These are phyloP conservation scores for Strigamia maritima DNA, from an alignment of 2,888 invertebrate genomes.

Conservation along the genomic window DNA sequence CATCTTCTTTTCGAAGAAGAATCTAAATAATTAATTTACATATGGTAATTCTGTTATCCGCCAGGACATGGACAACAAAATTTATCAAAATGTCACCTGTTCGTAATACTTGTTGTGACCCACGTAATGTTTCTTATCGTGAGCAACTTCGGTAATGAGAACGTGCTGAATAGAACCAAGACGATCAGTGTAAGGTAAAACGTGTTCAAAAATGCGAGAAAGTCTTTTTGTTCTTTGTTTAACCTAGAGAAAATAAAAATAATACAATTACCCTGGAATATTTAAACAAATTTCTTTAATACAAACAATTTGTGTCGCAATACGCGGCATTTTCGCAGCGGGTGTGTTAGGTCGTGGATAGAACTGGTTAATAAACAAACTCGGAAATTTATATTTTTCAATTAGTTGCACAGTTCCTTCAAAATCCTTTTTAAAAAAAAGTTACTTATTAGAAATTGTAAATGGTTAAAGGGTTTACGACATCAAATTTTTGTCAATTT, in stretches of 20 bases:
- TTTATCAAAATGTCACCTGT: slow-evolving; percentile 58
- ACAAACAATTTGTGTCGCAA: slow-evolving; percentile 70
- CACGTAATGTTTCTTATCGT: slow-evolving; percentile 84
- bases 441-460: too few relatives aligned
- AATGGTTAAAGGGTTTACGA: too few relatives aligned
- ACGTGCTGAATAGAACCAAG: slow-evolving; percentile 69
- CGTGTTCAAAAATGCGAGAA: slow-evolving; percentile 81
- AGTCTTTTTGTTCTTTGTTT: slow-evolving; percentile 83
- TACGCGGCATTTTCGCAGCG: slow-evolving; percentile 80
- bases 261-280: background rate
- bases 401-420: slow-evolving; percentile 81
- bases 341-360: slow-evolving; percentile 95
- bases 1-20: slow-evolving; percentile 71
- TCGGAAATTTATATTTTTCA: slow-evolving; percentile 80
- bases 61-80: too few relatives aligned
- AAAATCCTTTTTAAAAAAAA: too few relatives aligned
- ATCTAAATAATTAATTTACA: slow-evolving; percentile 54
- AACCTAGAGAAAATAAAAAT: slow-evolving; percentile 58
- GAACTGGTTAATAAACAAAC: slow-evolving; percentile 96
- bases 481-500: too few relatives aligned
- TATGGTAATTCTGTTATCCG: too few relatives aligned
- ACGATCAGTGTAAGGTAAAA: slow-evolving; percentile 73
- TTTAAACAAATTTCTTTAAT: slow-evolving; percentile 14
- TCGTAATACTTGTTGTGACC: slow-evolving; percentile 95
- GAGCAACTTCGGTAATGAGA: slow-evolving; percentile 87